Evolutionary conservation across 2,888 invertebrate genomes (phyloP).

Genomic region (Pemphredon lugubris): DNA sequence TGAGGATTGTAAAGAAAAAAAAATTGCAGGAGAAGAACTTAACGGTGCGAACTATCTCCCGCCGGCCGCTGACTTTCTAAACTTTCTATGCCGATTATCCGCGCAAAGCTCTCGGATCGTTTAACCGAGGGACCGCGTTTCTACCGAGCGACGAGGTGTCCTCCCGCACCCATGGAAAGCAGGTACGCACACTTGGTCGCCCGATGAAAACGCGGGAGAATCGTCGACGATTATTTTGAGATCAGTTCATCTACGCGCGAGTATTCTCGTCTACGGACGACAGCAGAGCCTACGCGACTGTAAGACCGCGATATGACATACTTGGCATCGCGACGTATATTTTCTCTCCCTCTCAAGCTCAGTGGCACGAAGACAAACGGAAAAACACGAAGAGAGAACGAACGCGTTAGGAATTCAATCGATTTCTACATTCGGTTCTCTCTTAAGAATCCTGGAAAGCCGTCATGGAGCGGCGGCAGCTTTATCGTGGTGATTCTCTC

Average conservation of each 20-base stretch:
- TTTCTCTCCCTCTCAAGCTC: conserved; percentile 12
- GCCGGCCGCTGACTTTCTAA: not conserved
- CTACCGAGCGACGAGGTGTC: conserved; percentile 7
- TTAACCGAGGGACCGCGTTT: not conserved
- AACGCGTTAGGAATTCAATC: conserved; percentile 12
- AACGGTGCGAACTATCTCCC: too few species aligned
- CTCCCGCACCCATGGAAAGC: conserved; percentile 39
- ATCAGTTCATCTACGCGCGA: too few species aligned
- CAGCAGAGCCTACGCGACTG: not conserved
- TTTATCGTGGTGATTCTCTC: conserved; percentile 47
- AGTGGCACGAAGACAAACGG: conserved; percentile 7
- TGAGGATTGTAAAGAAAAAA: too few species aligned
- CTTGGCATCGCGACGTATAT: conserved; percentile 37
- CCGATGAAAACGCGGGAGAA: conserved; percentile 15
- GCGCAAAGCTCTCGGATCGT: not conserved
- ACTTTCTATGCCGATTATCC: conserved; percentile 3
- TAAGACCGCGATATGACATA: conserved; percentile 5
- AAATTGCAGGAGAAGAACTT: too few species aligned
- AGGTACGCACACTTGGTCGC: conserved; percentile 6
- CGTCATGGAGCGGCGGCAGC: conserved; percentile 7
- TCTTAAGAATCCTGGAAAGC: conserved; percentile 18
- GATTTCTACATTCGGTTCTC: conserved; percentile 15
- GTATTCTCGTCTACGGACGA: too few species aligned
- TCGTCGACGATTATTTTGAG: too few species aligned
- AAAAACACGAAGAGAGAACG: conserved; percentile 12